Evolutionary conservation across 2,113 vertebrate species (phyloP).

Genomic region (Polyodon spathula): DNA sequence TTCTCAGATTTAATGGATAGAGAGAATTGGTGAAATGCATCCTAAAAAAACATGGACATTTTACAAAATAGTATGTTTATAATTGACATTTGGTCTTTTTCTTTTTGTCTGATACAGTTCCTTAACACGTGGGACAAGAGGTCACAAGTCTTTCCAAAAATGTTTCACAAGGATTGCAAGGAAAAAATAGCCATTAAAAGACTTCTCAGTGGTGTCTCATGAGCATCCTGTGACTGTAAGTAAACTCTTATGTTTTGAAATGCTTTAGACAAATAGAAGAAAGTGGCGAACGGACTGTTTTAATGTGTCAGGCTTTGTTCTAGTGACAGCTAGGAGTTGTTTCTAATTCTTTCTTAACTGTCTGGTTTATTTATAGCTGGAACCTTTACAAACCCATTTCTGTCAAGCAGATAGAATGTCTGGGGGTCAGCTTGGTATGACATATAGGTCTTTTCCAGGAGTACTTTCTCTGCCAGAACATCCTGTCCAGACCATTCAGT

Average conservation of each 20-base stretch:
- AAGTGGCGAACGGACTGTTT: no score
- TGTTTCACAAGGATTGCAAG: neutral
- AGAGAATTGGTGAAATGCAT: no score
- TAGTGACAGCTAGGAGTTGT: neutral
- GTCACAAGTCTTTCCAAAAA: neutral
- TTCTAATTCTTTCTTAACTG: neutral
- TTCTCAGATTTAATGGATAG: no score
- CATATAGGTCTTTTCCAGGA: no score
- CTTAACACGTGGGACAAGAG: neutral
- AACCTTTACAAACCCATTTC: neutral
- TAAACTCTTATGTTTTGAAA: neutral
- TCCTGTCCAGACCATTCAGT: neutral
- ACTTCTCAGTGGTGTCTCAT: neutral
- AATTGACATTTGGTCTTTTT: no score
- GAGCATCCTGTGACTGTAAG: neutral
- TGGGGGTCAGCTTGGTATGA: neutral
- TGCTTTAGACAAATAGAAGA: neutral
- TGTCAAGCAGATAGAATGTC: neutral
- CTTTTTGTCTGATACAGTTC: neutral
- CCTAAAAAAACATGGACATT: no score
- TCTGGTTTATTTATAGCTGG: slow-evolving; percentile 2
- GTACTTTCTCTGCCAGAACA: neutral
- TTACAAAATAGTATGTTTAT: no score
- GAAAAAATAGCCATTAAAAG: neutral
- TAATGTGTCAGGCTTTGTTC: neutral